phyloP scores from a whole-genome alignment of 2,113 vertebrate species.

The Peromyscus californicus region DNA sequence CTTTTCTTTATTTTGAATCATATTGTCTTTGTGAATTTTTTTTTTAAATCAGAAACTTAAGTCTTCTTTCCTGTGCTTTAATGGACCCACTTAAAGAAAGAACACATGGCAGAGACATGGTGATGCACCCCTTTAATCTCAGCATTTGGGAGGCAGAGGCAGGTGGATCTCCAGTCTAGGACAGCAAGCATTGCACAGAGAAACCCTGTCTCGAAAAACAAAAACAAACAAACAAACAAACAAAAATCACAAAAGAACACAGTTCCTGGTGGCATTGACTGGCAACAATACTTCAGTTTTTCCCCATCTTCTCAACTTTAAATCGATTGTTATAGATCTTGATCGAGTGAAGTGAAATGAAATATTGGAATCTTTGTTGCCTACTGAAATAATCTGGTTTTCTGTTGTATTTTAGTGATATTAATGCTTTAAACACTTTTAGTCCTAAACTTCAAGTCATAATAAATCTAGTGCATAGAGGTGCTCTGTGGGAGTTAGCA shows the following conservation, averaged over 20 bases:
- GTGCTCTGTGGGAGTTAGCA: conserved; percentile 6
- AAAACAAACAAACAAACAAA: no score
- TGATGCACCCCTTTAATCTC: no score
- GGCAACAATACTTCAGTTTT: neutral
- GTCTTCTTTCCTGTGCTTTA: neutral
- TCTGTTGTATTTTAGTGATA: conserved; percentile 47
- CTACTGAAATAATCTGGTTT: neutral
- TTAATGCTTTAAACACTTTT: conserved; percentile 44
- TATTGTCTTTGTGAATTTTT: conserved; percentile 43
- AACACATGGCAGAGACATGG: no score
- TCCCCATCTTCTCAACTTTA: neutral
- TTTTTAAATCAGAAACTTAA: conserved; percentile 23
- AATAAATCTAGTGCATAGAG: neutral
- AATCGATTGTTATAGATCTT: neutral
- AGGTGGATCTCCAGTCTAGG: neutral
- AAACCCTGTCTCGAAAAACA: no score
- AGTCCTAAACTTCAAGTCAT: neutral
- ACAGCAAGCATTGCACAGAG: no score
- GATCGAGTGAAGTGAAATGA: neutral
- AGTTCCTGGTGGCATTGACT: neutral
- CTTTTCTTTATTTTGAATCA: conserved; percentile 15
- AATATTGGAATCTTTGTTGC: conserved; percentile 21
- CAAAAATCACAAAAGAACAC: neutral
- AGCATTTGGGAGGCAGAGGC: neutral
- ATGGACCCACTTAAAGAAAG: neutral